phyloP scores from a whole-genome alignment of 2,113 vertebrate genomes.

The Peromyscus leucopus region DNA sequence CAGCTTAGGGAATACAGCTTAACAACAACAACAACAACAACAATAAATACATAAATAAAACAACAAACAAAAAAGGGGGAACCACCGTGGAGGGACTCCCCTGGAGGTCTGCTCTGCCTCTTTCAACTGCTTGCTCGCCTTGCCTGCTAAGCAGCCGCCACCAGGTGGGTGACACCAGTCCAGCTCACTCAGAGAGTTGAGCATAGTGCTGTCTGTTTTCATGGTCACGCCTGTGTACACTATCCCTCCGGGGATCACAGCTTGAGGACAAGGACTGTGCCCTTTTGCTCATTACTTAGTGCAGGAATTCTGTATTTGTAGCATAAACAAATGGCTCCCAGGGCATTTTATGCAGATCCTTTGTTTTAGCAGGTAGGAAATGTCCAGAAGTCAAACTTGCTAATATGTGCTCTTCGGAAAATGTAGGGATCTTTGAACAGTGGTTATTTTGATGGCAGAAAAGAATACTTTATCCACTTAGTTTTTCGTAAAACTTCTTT shows the following conservation, averaged over 20 bases:
- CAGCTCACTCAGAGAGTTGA: neutral
- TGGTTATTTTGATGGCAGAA: constrained; percentile 56
- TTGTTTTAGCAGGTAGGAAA: constrained; percentile 18
- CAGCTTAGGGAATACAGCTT: neutral
- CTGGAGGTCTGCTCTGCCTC: neutral
- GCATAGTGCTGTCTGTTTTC: neutral
- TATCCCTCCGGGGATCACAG: neutral
- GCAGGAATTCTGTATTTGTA: neutral
- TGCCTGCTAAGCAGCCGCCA: neutral
- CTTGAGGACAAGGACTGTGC: neutral
- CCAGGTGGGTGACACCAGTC: too few species aligned
- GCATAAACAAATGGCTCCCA: neutral
- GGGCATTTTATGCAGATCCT: constrained; percentile 33
- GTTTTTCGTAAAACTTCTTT: neutral
- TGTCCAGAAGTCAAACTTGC: constrained; percentile 1
- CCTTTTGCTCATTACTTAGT: neutral
- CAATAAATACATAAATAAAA: neutral
- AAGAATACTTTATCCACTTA: constrained; percentile 9
- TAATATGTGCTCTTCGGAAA: neutral
- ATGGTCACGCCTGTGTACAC: neutral
- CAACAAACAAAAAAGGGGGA: neutral
- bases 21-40: too few species aligned
- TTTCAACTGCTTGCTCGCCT: neutral
- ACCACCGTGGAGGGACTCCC: neutral
- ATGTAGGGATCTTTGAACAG: constrained; percentile 4